A percentile compares a stretch with the other conserved stretches of the same genome.
These are phyloP conservation scores for Dorcus parallelipipedus DNA, from an alignment of 2,888 invertebrate species.

Conservation along the genomic window DNA sequence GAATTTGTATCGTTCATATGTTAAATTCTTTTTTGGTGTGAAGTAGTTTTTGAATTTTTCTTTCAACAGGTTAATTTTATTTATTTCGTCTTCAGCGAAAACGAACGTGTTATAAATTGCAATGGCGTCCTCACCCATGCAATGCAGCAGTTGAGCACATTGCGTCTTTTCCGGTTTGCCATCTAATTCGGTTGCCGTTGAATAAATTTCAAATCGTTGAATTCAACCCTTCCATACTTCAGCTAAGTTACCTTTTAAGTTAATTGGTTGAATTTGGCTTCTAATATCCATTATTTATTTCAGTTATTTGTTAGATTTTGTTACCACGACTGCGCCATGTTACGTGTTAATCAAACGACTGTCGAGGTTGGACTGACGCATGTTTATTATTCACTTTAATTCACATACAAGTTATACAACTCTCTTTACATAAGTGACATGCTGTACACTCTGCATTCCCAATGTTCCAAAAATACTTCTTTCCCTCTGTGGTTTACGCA, in stretches of 20 bases:
- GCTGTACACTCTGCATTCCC: too few relatives aligned
- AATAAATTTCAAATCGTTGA: conserved; percentile 20
- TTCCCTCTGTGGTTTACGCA: conserved; percentile 2
- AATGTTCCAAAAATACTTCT: not conserved
- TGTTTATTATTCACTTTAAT: too few relatives aligned
- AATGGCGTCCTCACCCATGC: conserved; percentile 22
- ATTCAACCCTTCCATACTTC: conserved; percentile 21
- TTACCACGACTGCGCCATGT: too few relatives aligned
- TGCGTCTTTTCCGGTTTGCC: conserved; percentile 16
- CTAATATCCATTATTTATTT: too few relatives aligned
- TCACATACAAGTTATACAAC: too few relatives aligned
- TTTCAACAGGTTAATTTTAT: conserved; percentile 7
- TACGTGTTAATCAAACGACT: too few relatives aligned
- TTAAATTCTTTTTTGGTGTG: conserved; percentile 5
- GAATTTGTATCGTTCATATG: conserved; percentile 6
- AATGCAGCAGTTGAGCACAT: conserved; percentile 21
- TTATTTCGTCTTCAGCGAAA: conserved; percentile 4
- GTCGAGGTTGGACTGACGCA: too few relatives aligned
- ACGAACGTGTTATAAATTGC: conserved; percentile 21
- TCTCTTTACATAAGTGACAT: too few relatives aligned
- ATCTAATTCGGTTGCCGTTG: conserved; percentile 16
- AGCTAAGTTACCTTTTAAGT: not conserved
- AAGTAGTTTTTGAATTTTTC: conserved; percentile 2
- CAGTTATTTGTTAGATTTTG: too few relatives aligned
- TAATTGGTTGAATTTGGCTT: too few relatives aligned